These are phyloP conservation scores for Agonum fuliginosum DNA, from an alignment of 2,888 invertebrate genomes.

Conservation along the genomic window DNA sequence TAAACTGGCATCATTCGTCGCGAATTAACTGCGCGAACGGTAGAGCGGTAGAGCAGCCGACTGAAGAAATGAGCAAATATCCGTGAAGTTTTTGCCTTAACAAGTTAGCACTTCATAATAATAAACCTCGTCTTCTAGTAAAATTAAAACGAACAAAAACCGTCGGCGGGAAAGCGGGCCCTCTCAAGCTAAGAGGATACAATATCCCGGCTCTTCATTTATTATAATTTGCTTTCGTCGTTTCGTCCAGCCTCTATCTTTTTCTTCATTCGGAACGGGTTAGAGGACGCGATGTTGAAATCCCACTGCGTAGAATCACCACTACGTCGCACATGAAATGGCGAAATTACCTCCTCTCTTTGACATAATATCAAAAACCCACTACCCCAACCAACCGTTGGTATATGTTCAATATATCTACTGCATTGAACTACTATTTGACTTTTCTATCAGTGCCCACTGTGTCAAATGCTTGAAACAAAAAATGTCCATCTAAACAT, in stretches of 20 bases:
- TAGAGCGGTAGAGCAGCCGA: too few species aligned
- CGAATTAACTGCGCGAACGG: slow-evolving; percentile 23
- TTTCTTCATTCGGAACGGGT: slow-evolving; percentile 24
- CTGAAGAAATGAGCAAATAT: slow-evolving; percentile 44
- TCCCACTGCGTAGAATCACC: too few species aligned
- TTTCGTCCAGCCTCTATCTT: slow-evolving; percentile 43
- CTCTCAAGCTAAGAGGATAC: slow-evolving; percentile 46
- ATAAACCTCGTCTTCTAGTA: slow-evolving; percentile 33
- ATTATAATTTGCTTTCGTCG: slow-evolving; percentile 54
- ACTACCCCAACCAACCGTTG: too few species aligned
- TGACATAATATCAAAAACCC: too few species aligned
- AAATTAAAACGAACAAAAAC: slow-evolving; percentile 56
- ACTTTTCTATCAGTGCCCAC: too few species aligned
- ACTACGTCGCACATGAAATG: too few species aligned
- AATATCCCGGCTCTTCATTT: slow-evolving; percentile 51
- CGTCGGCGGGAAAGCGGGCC: not conserved
- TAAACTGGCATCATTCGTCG: slow-evolving; percentile 30
- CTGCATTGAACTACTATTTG: too few species aligned
- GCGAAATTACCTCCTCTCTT: too few species aligned
- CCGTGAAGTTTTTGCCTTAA: slow-evolving; percentile 45
- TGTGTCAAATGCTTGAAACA: too few species aligned
- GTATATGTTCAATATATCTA: too few species aligned
- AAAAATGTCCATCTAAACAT: too few species aligned
- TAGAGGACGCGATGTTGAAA: too few species aligned
- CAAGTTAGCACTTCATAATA: slow-evolving; percentile 50